Conservation (phyloP, 2,113 vertebrate species). For the Geococcyx californianus region DNA sequence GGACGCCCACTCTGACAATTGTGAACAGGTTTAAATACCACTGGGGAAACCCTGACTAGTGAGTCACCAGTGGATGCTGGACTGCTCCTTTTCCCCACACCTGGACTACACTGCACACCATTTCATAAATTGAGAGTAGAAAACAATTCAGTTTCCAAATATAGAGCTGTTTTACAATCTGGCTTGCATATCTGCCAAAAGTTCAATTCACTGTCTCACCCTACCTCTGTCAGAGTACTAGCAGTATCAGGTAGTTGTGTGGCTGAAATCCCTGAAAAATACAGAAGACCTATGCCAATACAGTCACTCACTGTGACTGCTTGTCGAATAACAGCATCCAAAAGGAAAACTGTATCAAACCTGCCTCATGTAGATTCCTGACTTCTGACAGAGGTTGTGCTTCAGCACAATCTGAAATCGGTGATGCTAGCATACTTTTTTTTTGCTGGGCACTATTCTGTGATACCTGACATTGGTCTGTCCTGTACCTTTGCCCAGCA, state of each 20-base stretch:
- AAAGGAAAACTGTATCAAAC: background rate
- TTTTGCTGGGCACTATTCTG: background rate
- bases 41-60: background rate
- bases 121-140: background rate
- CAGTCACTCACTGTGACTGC: accelerated
- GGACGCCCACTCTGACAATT: background rate
- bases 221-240: background rate
- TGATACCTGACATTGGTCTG: too few relatives aligned
- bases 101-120: background rate
- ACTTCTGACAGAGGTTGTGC: background rate
- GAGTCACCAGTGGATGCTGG: background rate
- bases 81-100: background rate
- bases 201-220: background rate
- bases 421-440: background rate
- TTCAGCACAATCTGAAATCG: background rate
- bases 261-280: background rate
- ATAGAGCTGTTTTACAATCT: background rate
- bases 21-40: background rate
- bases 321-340: background rate
- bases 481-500: background rate
- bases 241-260: background rate
- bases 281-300: background rate
- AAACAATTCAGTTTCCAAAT: background rate
- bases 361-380: background rate
- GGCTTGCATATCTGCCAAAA: background rate